These are phyloP conservation scores for Nycteola revayana DNA, from an alignment of 2,888 invertebrate species.

Conservation along the genomic window DNA sequence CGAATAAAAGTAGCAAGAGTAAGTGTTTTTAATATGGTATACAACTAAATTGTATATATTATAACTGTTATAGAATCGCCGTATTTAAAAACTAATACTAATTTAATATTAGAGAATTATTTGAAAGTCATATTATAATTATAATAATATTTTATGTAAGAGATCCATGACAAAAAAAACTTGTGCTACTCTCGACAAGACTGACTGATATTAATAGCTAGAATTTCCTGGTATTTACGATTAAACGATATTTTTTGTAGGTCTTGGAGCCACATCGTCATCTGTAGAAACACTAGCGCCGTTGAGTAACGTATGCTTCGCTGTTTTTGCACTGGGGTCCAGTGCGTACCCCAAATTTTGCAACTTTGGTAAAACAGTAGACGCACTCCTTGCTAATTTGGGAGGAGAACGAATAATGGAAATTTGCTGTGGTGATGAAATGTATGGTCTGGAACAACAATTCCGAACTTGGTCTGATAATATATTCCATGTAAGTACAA, in stretches of 20 bases:
- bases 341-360: constrained; percentile 98
- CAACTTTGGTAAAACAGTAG: constrained; percentile 95
- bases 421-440: constrained; percentile 93
- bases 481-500: constrained; percentile 88
- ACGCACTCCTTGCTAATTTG: constrained; percentile 92
- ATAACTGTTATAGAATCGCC: too few species aligned
- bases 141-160: too few species aligned
- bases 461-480: constrained; percentile 95
- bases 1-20: constrained; percentile 62
- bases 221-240: too few species aligned
- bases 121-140: too few species aligned
- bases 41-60: too few species aligned
- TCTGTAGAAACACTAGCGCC: constrained; percentile 92
- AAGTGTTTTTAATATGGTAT: too few species aligned
- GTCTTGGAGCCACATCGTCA: constrained; percentile 87
- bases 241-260: constrained; percentile 67
- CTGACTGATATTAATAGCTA: too few species aligned
- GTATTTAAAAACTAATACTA: too few species aligned
- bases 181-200: too few species aligned
- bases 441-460: constrained; percentile 96
- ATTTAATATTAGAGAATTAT: too few species aligned
- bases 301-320: constrained; percentile 94
- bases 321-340: constrained; percentile 96
- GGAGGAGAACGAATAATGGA: constrained; percentile 93
- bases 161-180: too few species aligned